Conservation (phyloP, 2,113 vertebrate genomes). For the Protobothrops flavoviridis region DNA sequence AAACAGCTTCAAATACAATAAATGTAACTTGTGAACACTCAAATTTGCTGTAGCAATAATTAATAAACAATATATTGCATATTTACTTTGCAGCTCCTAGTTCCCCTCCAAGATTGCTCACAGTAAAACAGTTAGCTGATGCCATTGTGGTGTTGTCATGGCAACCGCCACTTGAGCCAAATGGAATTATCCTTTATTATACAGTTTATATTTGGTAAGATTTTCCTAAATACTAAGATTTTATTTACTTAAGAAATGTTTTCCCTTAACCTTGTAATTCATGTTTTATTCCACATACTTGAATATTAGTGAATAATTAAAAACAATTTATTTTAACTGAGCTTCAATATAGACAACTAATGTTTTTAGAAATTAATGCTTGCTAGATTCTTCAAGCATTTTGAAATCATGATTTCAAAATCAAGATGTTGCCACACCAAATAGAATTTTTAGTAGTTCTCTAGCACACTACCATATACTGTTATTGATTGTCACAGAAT, state of each 20-base stretch:
- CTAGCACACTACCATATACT: not conserved
- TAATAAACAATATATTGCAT: slow-evolving; percentile 56
- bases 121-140: slow-evolving; percentile 86
- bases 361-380: slow-evolving; percentile 5
- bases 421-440: not conserved
- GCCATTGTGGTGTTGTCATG: slow-evolving; percentile 90
- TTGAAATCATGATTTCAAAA: not conserved
- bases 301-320: slow-evolving; percentile 29
- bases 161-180: slow-evolving; percentile 86
- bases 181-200: slow-evolving; percentile 94
- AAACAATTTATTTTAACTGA: slow-evolving; percentile 35
- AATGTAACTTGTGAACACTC: slow-evolving; percentile 41
- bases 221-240: slow-evolving; percentile 67
- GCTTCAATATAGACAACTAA: not conserved
- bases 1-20: slow-evolving; percentile 45
- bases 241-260: slow-evolving; percentile 70
- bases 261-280: slow-evolving; percentile 59
- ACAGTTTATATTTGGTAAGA: slow-evolving; percentile 91
- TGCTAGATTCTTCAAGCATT: not conserved
- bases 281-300: not conserved
- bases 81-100: slow-evolving; percentile 82
- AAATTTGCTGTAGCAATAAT: slow-evolving; percentile 22
- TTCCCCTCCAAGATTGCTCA: slow-evolving; percentile 85
- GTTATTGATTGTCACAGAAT: not conserved
- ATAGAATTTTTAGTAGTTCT: not conserved